Conservation (phyloP, 1,140 invertebrate genomes). For the Potamilus streckersoni region DNA sequence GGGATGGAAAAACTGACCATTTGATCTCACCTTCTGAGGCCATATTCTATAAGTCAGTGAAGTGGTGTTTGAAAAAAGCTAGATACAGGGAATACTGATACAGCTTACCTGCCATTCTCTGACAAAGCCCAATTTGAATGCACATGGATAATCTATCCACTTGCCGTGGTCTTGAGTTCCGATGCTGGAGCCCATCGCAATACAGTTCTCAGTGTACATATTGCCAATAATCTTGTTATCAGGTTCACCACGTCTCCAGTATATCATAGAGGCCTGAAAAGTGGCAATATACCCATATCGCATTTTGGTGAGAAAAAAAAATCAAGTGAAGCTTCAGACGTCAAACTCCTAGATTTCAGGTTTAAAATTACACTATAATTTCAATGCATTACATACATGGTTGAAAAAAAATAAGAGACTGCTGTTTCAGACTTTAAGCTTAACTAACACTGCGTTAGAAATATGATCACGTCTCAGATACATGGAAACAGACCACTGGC, state of each 20-base stretch:
- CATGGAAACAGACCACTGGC: too few species aligned
- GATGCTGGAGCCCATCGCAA: conserved; percentile 5
- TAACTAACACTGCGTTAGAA: too few species aligned
- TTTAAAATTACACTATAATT: too few species aligned
- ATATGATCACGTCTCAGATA: too few species aligned
- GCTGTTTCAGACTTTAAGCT: too few species aligned
- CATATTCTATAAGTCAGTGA: background rate
- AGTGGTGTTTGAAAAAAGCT: background rate
- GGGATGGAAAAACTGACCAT: too few species aligned
- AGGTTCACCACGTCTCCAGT: conserved; percentile 11
- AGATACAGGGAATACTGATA: background rate
- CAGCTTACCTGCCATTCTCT: conserved; percentile 13
- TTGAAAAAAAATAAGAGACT: too few species aligned
- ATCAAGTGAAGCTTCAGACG: too few species aligned
- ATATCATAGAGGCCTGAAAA: background rate
- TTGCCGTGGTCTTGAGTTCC: conserved; percentile 1
- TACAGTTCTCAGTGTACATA: conserved; percentile 26
- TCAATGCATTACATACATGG: too few species aligned
- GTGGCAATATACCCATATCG: background rate
- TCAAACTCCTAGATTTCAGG: too few species aligned
- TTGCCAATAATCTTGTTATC: conserved; percentile 12
- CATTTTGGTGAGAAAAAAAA: background rate
- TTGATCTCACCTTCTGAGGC: too few species aligned
- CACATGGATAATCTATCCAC: conserved; percentile 17
- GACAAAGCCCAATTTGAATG: conserved; percentile 6